A percentile compares a stretch with the other conserved stretches of the same genome.
Evolutionary conservation across 2,888 invertebrate species (phyloP).

Genomic region (Tineola bisselliella): DNA sequence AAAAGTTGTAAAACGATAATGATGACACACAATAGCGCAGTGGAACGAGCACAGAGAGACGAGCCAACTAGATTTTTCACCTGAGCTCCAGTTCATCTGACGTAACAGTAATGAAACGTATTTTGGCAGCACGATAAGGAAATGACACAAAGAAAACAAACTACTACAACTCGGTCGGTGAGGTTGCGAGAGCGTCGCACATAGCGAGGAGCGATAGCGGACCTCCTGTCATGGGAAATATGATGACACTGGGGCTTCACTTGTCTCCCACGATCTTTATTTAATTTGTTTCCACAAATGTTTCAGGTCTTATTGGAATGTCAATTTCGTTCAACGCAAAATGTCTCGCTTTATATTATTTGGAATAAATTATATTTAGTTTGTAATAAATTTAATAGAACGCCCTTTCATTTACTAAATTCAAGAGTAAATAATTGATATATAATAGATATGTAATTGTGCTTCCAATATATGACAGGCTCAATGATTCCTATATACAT

Average conservation of each 20-base stretch:
- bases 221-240: conserved; percentile 2
- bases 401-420: too few species aligned
- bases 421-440: too few species aligned
- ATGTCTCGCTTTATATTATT: background rate
- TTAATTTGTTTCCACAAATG: background rate
- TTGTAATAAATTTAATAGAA: background rate
- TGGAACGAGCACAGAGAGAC: conserved; percentile 5
- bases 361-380: background rate
- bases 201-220: background rate
- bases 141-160: conserved; percentile 68
- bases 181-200: conserved; percentile 16
- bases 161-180: conserved; percentile 56
- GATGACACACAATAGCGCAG: conserved; percentile 12
- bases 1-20: conserved; percentile 1
- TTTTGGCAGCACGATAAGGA: conserved; percentile 68
- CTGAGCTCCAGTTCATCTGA: conserved; percentile 61
- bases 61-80: conserved; percentile 44
- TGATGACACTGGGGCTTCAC: conserved; percentile 11
- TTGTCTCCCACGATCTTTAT: background rate
- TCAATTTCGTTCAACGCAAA: background rate
- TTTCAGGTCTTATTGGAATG: background rate
- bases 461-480: too few species aligned
- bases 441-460: too few species aligned
- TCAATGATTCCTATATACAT: too few species aligned
- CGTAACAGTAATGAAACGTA: conserved; percentile 64